Evolutionary conservation across 2,113 vertebrate genomes (phyloP).

Genomic region (Crotophaga sulcirostris): DNA sequence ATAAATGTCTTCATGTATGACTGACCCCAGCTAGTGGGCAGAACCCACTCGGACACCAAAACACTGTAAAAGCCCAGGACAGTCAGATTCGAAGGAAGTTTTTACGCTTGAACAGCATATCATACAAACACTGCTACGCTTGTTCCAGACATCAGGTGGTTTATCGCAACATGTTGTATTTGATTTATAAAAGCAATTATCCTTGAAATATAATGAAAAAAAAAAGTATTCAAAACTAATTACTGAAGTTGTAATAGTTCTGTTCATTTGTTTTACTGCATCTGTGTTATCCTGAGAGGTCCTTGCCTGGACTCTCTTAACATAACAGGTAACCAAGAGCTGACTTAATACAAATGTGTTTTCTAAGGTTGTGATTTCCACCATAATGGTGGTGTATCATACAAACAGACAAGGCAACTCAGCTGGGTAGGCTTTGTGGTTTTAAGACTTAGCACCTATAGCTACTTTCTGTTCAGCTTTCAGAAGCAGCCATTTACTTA

Average conservation of each 20-base stretch:
- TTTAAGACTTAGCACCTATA: not conserved
- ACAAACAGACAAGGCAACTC: not conserved
- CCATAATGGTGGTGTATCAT: not conserved
- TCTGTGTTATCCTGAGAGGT: not conserved
- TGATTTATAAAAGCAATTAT: not conserved
- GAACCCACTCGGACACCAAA: fast-evolving
- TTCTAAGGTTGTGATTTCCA: not conserved
- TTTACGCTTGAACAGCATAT: not conserved
- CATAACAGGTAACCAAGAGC: not conserved
- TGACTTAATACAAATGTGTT: not conserved
- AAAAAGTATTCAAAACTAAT: not conserved
- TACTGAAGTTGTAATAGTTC: not conserved
- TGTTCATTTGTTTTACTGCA: not conserved
- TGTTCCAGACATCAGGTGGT: not conserved
- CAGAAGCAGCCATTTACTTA: conserved; percentile 72
- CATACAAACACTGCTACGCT: not conserved
- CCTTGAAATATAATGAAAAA: not conserved
- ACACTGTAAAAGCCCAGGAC: not conserved
- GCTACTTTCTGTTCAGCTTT: conserved; percentile 12
- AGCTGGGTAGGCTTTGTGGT: not conserved
- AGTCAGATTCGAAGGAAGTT: not conserved
- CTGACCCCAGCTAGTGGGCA: not conserved
- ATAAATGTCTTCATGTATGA: not conserved
- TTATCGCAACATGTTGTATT: not conserved
- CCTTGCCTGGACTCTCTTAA: not conserved